Conservation (phyloP, 2,113 vertebrate species). For the Pyxicephalus adspersus region DNA sequence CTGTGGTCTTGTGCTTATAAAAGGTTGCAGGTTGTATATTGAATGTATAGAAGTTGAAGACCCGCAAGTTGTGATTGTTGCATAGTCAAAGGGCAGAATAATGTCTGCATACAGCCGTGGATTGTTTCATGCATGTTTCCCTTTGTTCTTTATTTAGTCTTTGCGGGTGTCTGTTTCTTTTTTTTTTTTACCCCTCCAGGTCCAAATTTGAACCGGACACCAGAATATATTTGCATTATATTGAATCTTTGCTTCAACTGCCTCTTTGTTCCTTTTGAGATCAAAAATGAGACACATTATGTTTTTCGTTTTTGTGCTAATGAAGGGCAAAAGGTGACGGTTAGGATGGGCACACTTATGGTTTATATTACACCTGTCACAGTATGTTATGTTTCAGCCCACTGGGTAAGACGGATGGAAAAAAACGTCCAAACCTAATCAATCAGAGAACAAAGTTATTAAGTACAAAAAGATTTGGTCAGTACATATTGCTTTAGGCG, state of each 20-base stretch:
- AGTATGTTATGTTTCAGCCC: not conserved
- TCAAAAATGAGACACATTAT: not conserved
- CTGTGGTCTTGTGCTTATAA: too few species aligned
- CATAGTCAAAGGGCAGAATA: too few species aligned
- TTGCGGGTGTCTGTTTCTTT: not conserved
- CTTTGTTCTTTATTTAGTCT: conserved; percentile 33
- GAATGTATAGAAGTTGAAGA: too few species aligned
- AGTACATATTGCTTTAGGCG: too few species aligned
- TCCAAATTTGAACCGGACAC: not conserved
- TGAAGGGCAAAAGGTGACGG: not conserved
- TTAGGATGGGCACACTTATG: conserved; percentile 5
- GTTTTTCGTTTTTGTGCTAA: conserved; percentile 17
- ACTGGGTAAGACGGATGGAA: not conserved
- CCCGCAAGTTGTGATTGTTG: too few species aligned
- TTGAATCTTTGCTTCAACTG: not conserved
- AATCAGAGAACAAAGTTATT: conserved; percentile 4
- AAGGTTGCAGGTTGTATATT: too few species aligned
- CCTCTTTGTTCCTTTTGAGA: not conserved
- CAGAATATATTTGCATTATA: conserved; percentile 6
- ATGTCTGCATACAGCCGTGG: too few species aligned
- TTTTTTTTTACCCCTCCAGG: not conserved
- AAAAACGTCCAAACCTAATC: not conserved
- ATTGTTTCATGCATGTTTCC: not conserved
- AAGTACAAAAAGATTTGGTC: not conserved
- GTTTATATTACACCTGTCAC: conserved; percentile 35